phyloP scores from a whole-genome alignment of 2,888 invertebrate species.

The Lithophane semibrunnea region DNA sequence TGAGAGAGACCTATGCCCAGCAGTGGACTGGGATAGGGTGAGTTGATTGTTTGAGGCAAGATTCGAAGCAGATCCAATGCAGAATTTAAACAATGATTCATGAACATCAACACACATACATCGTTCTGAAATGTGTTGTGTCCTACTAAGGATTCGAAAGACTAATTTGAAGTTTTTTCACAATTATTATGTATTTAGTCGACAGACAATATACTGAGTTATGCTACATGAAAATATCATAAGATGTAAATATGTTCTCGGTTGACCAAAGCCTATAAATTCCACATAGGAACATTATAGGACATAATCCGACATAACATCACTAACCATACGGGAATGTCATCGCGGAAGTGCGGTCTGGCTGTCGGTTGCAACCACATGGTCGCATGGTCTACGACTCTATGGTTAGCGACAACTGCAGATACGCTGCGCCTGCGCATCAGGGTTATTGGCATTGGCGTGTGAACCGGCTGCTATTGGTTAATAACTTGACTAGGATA shows the following conservation, averaged over 20 bases:
- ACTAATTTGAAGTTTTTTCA: neutral
- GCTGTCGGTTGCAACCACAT: slow-evolving; percentile 54
- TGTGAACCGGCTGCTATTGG: slow-evolving; percentile 43
- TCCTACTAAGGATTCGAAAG: neutral
- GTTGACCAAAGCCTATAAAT: neutral
- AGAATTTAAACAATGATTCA: neutral
- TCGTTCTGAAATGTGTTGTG: neutral
- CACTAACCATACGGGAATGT: slow-evolving; percentile 51
- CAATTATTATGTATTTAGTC: neutral
- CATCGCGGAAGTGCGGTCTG: slow-evolving; percentile 62
- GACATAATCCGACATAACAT: slow-evolving; percentile 16
- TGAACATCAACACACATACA: too few relatives aligned
- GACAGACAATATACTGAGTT: neutral
- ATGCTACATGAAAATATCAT: neutral
- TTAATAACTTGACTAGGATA: neutral
- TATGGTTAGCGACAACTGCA: slow-evolving; percentile 49
- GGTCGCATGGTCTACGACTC: slow-evolving; percentile 31
- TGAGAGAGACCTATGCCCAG: too few relatives aligned
- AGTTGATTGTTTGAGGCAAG: neutral
- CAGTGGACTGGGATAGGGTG: neutral
- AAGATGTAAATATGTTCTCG: too few relatives aligned
- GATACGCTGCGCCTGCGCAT: slow-evolving; percentile 50
- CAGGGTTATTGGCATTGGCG: slow-evolving; percentile 62
- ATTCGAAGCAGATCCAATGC: neutral
- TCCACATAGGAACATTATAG: slow-evolving; percentile 4